These are phyloP conservation scores for Calephelis perditalis DNA, from an alignment of 2,888 invertebrate species.

Conservation along the genomic window DNA sequence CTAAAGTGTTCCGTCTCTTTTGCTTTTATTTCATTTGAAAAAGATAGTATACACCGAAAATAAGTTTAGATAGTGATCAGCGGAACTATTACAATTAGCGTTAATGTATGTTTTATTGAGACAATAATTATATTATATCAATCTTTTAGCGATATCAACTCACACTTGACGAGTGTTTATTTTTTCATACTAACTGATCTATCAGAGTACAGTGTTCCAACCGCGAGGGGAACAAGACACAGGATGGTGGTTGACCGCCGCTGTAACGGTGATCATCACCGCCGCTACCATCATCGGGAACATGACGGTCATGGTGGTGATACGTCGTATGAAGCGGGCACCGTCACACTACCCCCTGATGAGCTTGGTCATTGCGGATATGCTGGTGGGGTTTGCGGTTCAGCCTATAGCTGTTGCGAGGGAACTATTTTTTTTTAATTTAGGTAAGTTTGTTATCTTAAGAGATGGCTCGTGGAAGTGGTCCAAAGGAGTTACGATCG, in stretches of 20 bases:
- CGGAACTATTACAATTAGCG: too few relatives aligned
- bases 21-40: too few relatives aligned
- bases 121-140: too few relatives aligned
- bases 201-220: constrained; percentile 30
- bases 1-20: too few relatives aligned
- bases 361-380: constrained; percentile 81
- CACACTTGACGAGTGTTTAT: background rate
- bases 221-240: constrained; percentile 44
- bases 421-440: constrained; percentile 72
- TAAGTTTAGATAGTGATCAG: too few relatives aligned
- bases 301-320: constrained; percentile 48
- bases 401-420: constrained; percentile 76
- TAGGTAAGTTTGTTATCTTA: constrained; percentile 46
- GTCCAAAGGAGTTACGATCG: too few relatives aligned
- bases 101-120: too few relatives aligned
- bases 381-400: constrained; percentile 77
- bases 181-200: constrained; percentile 10
- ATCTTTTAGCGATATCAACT: too few relatives aligned
- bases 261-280: constrained; percentile 42
- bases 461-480: background rate
- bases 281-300: constrained; percentile 50
- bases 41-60: too few relatives aligned
- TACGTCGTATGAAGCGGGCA: constrained; percentile 46
- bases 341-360: constrained; percentile 83
- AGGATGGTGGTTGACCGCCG: constrained; percentile 42